These are phyloP conservation scores for Xiphydria camelus DNA, from an alignment of 2,888 invertebrate species.

Conservation along the genomic window DNA sequence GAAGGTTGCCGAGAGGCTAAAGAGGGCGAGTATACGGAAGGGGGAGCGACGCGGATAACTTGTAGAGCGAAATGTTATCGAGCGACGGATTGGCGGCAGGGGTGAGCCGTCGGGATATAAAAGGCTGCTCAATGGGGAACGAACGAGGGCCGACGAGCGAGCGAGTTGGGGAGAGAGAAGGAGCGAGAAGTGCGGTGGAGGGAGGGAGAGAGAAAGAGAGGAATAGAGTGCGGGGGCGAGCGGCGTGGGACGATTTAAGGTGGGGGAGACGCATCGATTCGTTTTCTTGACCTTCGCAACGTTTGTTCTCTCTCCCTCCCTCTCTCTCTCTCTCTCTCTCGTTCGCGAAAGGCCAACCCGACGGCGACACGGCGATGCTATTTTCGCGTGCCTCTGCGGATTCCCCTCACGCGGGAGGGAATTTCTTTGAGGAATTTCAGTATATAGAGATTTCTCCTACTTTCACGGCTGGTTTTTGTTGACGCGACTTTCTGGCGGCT, in stretches of 20 bases:
- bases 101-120: conserved; percentile 24
- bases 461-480: no score
- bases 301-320: no score
- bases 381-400: no score
- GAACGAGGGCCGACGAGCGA: conserved; percentile 43
- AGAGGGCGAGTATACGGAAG: no score
- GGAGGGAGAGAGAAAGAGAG: conserved; percentile 23
- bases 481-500: no score
- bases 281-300: conserved; percentile 54
- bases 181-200: conserved; percentile 27
- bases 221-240: conserved; percentile 28
- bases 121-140: conserved; percentile 50
- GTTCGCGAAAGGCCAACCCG: no score
- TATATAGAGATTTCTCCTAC: no score
- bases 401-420: no score
- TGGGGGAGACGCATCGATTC: conserved; percentile 49
- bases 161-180: conserved; percentile 25
- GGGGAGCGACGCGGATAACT: conserved; percentile 48
- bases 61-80: conserved; percentile 56
- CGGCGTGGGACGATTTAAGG: conserved; percentile 37
- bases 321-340: no score
- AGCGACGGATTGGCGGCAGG: conserved; percentile 46
- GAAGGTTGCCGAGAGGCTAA: no score
- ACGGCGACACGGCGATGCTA: no score
- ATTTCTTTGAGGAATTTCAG: no score